Base-by-base conservation (phyloP, 92 coral and sea anemone species). In the Montipora capitata region DNA sequence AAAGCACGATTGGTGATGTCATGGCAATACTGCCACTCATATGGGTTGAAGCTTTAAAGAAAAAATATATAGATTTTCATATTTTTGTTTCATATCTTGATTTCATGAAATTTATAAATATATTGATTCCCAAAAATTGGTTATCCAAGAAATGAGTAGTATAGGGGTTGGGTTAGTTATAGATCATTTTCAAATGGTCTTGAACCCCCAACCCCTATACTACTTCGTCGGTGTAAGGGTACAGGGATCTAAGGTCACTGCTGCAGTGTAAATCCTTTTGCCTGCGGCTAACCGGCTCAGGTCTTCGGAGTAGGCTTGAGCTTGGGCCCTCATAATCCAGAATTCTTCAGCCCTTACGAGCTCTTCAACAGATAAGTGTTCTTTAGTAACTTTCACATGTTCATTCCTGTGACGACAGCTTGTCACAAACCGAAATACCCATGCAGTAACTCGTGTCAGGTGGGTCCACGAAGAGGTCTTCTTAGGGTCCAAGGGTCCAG, bases 221-320 rank as follows among this genome's bases (percentile, higher is more conserved):
- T n/a, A n/a, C n/a, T n/a, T 86, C 75, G 44, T 86, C 90, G 13
- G 68, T n/a, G 43, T 62, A 15, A 9, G 91, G 86, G 54, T 87
- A 51, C 16, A 87, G 75, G 45, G 91, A 87, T 10, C 59, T 68
- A 42, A 87, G 49, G 27, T 58, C 79, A 42, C 91, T 87, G 70
- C 86, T 79, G 73, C 66, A 42, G 17, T 44, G 59, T 5, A 87
- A 16, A 63, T 78, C 86, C 52, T 79, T 78, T 44, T 20, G 0
- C 86, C 86, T 69, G 68, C 74, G 48, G 56, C 39, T 41, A 87
- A 54, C 52, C 64, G 14, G 20, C 65, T 7, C 69, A 87, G 17
- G 38, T 87, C 87, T 54, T 71, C 62, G 12, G 38, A 39, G 65
- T 54, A 87, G 38, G 85, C 74, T 80, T 87, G 72, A 18, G 72